Percentiles rank a stretch among this genome's conserved stretches.
These are phyloP conservation scores for Pseudorhiza aurosa DNA, from an alignment of 30 jellyfish, hydroid and myxozoan genomes.

Conservation along the genomic window DNA sequence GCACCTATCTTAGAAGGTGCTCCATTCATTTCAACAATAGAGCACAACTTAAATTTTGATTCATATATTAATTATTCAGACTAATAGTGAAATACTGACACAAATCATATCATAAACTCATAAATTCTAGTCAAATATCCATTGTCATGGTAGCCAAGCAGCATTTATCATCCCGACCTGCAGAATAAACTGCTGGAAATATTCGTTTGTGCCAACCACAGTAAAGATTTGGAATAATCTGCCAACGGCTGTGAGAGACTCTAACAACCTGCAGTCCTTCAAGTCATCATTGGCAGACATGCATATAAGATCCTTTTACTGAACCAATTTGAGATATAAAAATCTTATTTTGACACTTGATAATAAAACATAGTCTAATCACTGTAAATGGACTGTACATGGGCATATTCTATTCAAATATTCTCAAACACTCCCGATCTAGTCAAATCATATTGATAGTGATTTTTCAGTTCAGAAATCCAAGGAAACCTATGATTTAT, in stretches of 20 bases:
- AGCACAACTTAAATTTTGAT: no score
- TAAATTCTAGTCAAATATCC: background rate
- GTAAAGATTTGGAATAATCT: slow-evolving; percentile 43
- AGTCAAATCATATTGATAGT: background rate
- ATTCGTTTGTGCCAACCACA: background rate
- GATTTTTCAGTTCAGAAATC: no score
- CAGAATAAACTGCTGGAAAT: slow-evolving; percentile 30
- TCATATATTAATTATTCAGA: no score
- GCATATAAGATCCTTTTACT: background rate
- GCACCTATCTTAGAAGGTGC: no score
- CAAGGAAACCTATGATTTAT: background rate
- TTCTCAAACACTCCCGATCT: background rate
- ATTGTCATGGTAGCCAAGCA: slow-evolving; percentile 43
- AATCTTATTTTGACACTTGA: slow-evolving; percentile 2
- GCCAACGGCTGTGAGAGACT: slow-evolving; percentile 21
- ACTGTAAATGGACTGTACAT: background rate
- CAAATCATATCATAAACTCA: background rate
- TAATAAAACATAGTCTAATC: slow-evolving; percentile 11
- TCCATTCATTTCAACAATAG: no score
- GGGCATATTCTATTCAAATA: background rate
- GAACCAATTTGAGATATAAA: background rate
- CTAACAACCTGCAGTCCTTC: background rate
- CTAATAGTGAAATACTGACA: background rate
- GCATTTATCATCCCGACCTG: slow-evolving; percentile 13
- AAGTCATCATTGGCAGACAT: slow-evolving; percentile 16